Evolutionary conservation across 2,888 invertebrate genomes (phyloP).

Genomic region (Trichopoda pennipes): DNA sequence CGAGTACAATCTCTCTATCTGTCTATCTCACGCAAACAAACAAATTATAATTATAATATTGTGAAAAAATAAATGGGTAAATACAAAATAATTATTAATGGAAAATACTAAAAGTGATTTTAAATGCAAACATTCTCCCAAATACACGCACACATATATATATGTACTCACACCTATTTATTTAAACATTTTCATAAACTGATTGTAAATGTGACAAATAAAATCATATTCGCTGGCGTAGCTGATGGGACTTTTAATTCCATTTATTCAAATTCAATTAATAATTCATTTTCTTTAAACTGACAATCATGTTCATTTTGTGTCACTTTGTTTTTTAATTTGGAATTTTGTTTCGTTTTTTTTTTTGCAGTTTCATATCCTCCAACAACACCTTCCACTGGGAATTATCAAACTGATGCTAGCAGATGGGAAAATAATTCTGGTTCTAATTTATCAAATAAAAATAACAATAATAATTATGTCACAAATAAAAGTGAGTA

Average conservation of each 20-base stretch:
- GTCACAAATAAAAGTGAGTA: conserved; percentile 78
- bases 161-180: neutral
- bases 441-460: conserved; percentile 75
- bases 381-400: conserved; percentile 76
- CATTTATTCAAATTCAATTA: conserved; percentile 49
- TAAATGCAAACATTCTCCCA: conserved; percentile 1
- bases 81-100: conserved; percentile 39
- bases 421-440: conserved; percentile 76
- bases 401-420: conserved; percentile 75
- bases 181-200: conserved; percentile 10
- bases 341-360: neutral
- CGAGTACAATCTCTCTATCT: too few species aligned
- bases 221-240: conserved; percentile 13
- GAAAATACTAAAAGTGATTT: conserved; percentile 30
- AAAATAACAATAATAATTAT: conserved; percentile 72
- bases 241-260: conserved; percentile 9
- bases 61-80: conserved; percentile 5
- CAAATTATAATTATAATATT: neutral
- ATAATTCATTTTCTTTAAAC: conserved; percentile 31
- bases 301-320: conserved; percentile 1
- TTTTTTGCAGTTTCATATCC: conserved; percentile 78
- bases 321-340: neutral
- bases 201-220: conserved; percentile 6
- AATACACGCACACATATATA: neutral
- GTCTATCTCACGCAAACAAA: too few species aligned